Evolutionary conservation across 2,888 invertebrate genomes (phyloP), one percentile per base, ranked within the genome.

Genomic region (Unio delphinus): DNA sequence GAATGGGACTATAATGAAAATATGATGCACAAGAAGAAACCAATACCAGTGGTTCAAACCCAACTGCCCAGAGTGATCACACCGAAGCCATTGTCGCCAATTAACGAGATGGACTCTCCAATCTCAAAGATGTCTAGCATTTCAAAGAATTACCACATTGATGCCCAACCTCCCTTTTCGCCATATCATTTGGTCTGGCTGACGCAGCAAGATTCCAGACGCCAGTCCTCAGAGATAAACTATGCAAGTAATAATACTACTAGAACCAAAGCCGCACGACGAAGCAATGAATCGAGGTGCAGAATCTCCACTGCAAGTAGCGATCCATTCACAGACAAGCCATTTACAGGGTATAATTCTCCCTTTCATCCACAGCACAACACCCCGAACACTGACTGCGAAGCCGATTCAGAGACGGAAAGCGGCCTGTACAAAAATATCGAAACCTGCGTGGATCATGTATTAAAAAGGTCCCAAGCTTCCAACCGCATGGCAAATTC

Each of bases 311-410:
- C 45, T 45, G 15, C 45, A 11, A 45, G 45, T 45, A 45, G 45
- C 15, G 45, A 45, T 15, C 45, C 15, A 45, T 15, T 45, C 15
- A 45, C 15, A 45, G 45, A 45, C 15, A 45, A 45, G 3, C 45
- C 8, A 45, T 45, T 45, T 15, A 45, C 45, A 45, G 45, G 45
- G 15, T 45, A 45, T 45, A 3, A 45, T 55, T 85, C 83, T 1
- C 82, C 83, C 2, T 83, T 79, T 62, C 80, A 72, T 62, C 83
- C 83, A 6, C 78, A 83, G 71, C 75, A 82, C 73, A 85, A 83
- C 72, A 85, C 85, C 0, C 85, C 83, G 3, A 83, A 79, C 17
- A 81, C 78, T 6, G 81, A 81, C 54, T 78, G 74, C 56, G 83
- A 80, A 26, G 69, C 65, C 18, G 76, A 73, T 1, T 78, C 79